Base-by-base conservation (phyloP, 2,888 invertebrate species). In the Venustoraphidia nigricollis region DNA sequence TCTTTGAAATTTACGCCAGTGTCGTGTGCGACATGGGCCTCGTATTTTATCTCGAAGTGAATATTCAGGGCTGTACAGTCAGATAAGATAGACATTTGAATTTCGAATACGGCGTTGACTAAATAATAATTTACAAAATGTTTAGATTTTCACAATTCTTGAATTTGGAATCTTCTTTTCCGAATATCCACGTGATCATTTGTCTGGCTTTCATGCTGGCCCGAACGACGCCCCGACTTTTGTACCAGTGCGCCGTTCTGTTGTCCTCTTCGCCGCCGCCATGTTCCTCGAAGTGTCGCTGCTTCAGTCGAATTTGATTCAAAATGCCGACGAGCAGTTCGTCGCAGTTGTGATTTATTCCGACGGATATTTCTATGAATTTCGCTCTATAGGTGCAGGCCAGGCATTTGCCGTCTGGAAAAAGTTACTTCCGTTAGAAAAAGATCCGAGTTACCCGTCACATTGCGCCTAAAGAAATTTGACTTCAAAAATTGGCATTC, bases 281-380 rank as follows among this genome's bases (percentile, higher is more conserved):
- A 6, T 58, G 55, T 34, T 64, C 63, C 42, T 63, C 64, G 56
- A 67, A 70, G 56, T 81, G 79, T 54, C 80, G 77, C 58, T 77
- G 76, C 67, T 90, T 90, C 55, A 93, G 74, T 46, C 92, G 76
- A 58, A 94, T 91, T 68, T 94, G 93, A 58, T 85, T 89, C 52
- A 96, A 76, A 49, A 92, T 83, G 1, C 95, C 95, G 27, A 93
- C 94, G 41, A 96, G 75, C 1, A 96, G 77, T 60, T 96, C 94
- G 70, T 96, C 95, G 34, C 95, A 91, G 64, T 94, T 92, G 74
- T 95, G 93, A 68, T 94, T 95, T 60, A 96, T 89, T 10, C 92
- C 95, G 10, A 94, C 94, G 0, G 95, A 95, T 13, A 94, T 87
- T 69, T 96, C 95, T 55, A 92, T 87, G 73, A 91, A 93, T 67